Evolutionary conservation across 2,888 invertebrate species (phyloP), one percentile per base, ranked within the genome.

Genomic region (Perizoma flavofasciatum): DNA sequence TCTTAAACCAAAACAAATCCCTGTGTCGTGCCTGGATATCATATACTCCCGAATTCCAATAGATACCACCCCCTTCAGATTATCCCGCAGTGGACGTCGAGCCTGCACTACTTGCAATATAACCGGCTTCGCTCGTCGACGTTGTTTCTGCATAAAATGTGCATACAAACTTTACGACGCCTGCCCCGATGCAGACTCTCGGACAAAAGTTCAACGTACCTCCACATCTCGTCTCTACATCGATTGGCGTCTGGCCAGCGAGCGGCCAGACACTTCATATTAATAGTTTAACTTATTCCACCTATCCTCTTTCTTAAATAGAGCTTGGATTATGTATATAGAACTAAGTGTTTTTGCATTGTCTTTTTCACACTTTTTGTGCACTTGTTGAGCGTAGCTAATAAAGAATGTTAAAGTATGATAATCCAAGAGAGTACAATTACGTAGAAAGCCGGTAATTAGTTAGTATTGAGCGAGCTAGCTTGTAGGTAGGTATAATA

Each of bases 241-340:
- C 61, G 61, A 64, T 88, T 84, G 82, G 77, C 75, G 78, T 81
- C 84, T 88, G 89, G 90, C 90, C 66, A n/a, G n/a, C n/a, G n/a
- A 73, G 71, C 69, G 63, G 85, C 89, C 89, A 89, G 88, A 82
- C 85, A 86, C 87, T 89, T 81, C 81, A 86, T 78, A 81, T 84
- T 82, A 84, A 85, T 83, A 79, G 78, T 73, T 78, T 70, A 77
- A 81, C 81, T 66, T 85, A 84, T 81, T 74, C 74, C 73, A 86
- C 58, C 61, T 60, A 55, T 49, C 57, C 53, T 55, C 83, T 87
- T 87, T 88, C 89, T 85, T 87, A 88, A 85, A 88, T 89, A 87
- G 87, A 84, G 37, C 39, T 52, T 54, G 7, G 45, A 49, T 46
- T 48, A 53, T 58, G 57, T 50, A n/a, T n/a, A n/a, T n/a, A 22